These are phyloP conservation scores for Daubentonia madagascariensis DNA, from an alignment of 2,113 vertebrate species.

Conservation along the genomic window DNA sequence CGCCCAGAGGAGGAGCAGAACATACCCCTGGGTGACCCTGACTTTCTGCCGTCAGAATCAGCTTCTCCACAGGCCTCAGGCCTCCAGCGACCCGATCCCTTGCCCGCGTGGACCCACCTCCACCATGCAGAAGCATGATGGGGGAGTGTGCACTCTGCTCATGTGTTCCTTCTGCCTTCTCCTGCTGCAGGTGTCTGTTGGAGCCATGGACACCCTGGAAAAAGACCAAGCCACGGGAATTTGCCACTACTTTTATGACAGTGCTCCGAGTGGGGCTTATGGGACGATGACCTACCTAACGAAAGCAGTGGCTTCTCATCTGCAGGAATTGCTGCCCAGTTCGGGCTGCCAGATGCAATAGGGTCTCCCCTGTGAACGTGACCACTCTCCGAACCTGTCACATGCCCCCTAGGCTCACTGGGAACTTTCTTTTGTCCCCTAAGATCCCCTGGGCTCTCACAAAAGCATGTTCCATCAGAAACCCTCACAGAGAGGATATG, in stretches of 20 bases:
- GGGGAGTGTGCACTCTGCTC: not conserved
- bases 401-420: not conserved
- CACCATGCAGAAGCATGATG: not conserved
- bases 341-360: conserved; percentile 95
- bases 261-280: conserved; percentile 95
- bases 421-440: not conserved
- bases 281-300: conserved; percentile 99
- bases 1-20: not conserved
- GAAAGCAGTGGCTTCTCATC: conserved; percentile 91
- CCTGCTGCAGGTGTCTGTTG: conserved; percentile 87
- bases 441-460: not conserved
- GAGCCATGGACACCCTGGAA: conserved; percentile 90
- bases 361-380: not conserved
- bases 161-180: conserved; percentile 50
- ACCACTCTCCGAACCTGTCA: not conserved
- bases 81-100: not conserved
- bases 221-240: conserved; percentile 93
- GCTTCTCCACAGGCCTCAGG: not conserved
- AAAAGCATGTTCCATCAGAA: not conserved
- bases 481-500: not conserved
- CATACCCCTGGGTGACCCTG: not conserved
- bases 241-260: conserved; percentile 97
- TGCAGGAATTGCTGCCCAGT: conserved; percentile 94
- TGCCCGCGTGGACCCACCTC: fast-evolving
- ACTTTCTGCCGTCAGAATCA: no score